These are phyloP conservation scores for Oscheius myriophilus DNA, from an alignment of 2,888 invertebrate genomes.

Conservation along the genomic window DNA sequence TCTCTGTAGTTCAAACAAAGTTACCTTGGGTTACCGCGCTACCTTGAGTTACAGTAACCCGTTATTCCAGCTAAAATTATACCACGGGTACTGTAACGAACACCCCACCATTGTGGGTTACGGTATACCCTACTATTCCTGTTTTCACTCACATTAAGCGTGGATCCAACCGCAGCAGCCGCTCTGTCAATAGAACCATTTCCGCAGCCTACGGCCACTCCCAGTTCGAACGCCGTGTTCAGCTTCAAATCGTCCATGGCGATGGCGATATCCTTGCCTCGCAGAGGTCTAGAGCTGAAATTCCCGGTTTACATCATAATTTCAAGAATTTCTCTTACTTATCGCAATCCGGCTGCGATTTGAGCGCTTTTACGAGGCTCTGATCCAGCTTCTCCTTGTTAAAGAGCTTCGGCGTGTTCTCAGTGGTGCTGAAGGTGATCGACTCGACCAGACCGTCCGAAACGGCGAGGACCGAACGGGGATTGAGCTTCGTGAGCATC, in stretches of 20 bases:
- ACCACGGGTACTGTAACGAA: no score
- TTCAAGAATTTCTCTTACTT: slow-evolving; percentile 1
- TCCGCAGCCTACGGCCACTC: slow-evolving; percentile 56
- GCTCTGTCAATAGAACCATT: background rate
- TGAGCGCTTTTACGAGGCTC: slow-evolving; percentile 53
- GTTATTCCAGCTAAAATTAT: no score
- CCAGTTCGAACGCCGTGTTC: slow-evolving; percentile 58
- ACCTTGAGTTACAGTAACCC: no score
- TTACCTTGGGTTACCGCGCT: no score
- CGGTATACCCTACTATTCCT: no score
- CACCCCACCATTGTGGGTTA: no score
- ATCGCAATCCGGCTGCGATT: slow-evolving; percentile 22
- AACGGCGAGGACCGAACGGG: slow-evolving; percentile 39
- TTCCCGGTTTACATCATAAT: background rate
- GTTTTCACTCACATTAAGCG: slow-evolving; percentile 35
- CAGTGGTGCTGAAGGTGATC: slow-evolving; percentile 45
- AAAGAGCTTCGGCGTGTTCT: slow-evolving; percentile 60
- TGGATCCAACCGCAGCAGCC: slow-evolving; percentile 42
- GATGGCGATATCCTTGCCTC: slow-evolving; percentile 32
- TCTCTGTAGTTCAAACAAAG: no score
- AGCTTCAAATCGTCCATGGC: slow-evolving; percentile 52
- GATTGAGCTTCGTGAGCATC: slow-evolving; percentile 37
- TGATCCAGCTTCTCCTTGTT: slow-evolving; percentile 60
- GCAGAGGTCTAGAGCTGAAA: slow-evolving; percentile 17
- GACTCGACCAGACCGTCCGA: slow-evolving; percentile 49